Evolutionary conservation across 2,888 invertebrate species (phyloP), one percentile per base, ranked within the genome.

Genomic region (Holacanthella duospinosa): DNA sequence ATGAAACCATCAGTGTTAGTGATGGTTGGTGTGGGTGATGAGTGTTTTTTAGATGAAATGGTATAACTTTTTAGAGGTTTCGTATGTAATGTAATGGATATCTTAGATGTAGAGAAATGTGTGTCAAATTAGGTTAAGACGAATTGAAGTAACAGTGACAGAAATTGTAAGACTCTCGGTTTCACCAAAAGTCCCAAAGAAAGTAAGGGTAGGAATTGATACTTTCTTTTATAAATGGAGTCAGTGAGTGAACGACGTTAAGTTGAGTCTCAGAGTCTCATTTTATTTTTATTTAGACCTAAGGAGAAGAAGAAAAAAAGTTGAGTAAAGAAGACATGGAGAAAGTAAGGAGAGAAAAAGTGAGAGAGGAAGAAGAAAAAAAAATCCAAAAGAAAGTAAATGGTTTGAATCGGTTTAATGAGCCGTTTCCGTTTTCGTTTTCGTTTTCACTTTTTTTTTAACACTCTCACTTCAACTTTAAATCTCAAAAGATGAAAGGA

Each of bases 401-500:
- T 70, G 71, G 65, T 62, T 69, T 66, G 68, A 58, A 69, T 67
- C 68, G 67, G 69, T 65, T 68, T 71, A 71, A 71, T 71, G 68
- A 71, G 71, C 69, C 71, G 68, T 71, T 71, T 71, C 69, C 71
- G 71, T 67, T 68, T 64, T 65, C 63, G 57, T 27, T 60, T 57
- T 57, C 28, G 36, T 44, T 60, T 55, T 29, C 63, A 21, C 29
- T 43, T 21, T n/a, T 43, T n/a, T n/a, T n/a, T n/a, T n/a, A n/a
- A n/a, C n/a, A n/a, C 27, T 26, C 27, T 12, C 21, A 21, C 12
- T 29, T 24, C 36, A 21, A 29, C 19, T 29, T 36, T 36, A 36
- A 36, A 36, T 36, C 9, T 6, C 6, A 16, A 36, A 6, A 16
- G 36, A 36, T 36, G 16, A 36, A 36, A 16, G 36, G 36, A 36